phyloP scores from a whole-genome alignment of 2,113 vertebrate genomes.

The Casuarius casuarius region DNA sequence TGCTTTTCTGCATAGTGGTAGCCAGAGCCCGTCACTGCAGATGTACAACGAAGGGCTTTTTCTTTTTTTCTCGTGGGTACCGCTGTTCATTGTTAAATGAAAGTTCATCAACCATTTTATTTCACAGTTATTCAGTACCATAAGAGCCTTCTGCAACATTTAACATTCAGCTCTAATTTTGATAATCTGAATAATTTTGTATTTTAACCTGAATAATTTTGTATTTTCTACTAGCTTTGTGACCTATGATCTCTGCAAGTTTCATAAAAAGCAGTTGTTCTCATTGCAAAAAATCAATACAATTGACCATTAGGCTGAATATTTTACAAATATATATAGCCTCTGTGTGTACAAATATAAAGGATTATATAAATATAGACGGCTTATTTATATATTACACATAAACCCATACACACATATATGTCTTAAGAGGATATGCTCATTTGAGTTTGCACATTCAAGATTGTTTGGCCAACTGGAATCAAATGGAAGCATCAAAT shows the following conservation, averaged over 20 bases:
- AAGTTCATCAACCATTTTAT: conserved; percentile 44
- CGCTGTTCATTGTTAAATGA: background rate
- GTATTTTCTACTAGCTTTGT: background rate
- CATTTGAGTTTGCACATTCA: background rate
- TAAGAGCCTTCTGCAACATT: conserved; percentile 12
- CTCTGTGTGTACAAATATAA: background rate
- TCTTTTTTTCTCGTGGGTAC: background rate
- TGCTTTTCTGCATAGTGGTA: background rate
- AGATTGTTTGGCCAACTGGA: background rate
- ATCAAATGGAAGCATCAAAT: background rate
- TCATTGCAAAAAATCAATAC: background rate
- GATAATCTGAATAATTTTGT: conserved; percentile 53
- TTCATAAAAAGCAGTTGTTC: background rate
- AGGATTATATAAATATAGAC: background rate
- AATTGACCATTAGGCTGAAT: background rate
- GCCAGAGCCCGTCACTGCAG: background rate
- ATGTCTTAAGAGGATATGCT: background rate
- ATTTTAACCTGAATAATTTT: conserved; percentile 50
- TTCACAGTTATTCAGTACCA: background rate
- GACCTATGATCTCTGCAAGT: background rate
- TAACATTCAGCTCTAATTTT: background rate
- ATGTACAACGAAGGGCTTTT: background rate
- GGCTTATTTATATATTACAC: background rate
- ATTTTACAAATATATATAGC: background rate
- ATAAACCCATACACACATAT: background rate